A percentile compares a stretch with the other conserved stretches of the same genome.
phyloP scores from a whole-genome alignment of 2,113 vertebrate genomes.

The Stigmatopora nigra region DNA sequence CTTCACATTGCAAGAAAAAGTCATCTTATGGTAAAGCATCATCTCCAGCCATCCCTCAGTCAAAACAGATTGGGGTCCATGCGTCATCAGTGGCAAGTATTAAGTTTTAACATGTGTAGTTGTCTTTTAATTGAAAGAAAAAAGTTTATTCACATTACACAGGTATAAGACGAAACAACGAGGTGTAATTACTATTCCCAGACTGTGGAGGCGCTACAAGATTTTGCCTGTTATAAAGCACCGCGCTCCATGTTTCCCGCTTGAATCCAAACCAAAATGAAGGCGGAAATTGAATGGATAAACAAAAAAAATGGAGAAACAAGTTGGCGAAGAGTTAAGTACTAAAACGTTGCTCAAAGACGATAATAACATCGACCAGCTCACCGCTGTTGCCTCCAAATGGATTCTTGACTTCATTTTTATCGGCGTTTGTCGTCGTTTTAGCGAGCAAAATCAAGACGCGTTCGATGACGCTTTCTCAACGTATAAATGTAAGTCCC shows the following conservation, averaged over 20 bases:
- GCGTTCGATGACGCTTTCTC: constrained; percentile 48
- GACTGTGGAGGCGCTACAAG: constrained; percentile 17
- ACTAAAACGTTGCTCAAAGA: not conserved
- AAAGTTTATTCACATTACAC: no score
- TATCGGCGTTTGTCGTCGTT: constrained; percentile 52
- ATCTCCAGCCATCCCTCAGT: no score
- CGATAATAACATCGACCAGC: constrained; percentile 4
- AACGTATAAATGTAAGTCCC: constrained; percentile 52
- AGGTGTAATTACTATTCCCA: constrained; percentile 5
- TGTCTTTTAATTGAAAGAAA: no score
- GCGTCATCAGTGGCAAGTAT: no score
- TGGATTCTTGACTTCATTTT: constrained; percentile 69
- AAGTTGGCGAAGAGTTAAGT: not conserved
- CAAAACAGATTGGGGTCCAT: no score
- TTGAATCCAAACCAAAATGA: constrained; percentile 6
- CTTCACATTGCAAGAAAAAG: no score
- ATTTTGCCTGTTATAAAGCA: accelerated
- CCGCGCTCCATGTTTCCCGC: constrained; percentile 3
- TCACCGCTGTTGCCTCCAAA: constrained; percentile 26
- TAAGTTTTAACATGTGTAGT: no score
- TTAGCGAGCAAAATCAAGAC: constrained; percentile 37
- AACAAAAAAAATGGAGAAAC: constrained; percentile 12
- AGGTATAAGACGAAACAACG: not conserved
- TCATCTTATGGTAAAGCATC: no score
- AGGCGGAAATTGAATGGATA: not conserved